Evolutionary conservation across 2,797 vertebrate species (phyloP).

Genomic region (Pipistrellus nathusii): DNA sequence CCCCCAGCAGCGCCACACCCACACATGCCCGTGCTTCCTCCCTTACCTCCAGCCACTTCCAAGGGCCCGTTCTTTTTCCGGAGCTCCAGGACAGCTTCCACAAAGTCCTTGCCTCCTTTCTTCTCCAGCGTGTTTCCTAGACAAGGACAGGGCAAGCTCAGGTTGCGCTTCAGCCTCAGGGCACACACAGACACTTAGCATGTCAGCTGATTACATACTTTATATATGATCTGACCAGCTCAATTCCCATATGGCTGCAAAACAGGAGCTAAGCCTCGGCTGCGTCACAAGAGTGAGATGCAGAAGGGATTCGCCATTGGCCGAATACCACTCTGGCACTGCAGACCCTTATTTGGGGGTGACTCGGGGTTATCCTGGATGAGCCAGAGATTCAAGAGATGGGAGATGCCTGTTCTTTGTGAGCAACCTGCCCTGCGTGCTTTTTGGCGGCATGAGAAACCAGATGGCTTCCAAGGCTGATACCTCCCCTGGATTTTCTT

Average conservation of each 20-base stretch:
- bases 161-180: constrained; percentile 49
- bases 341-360: background rate
- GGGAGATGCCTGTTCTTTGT: background rate
- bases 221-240: constrained; percentile 83
- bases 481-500: background rate
- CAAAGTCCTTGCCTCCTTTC: constrained; percentile 97
- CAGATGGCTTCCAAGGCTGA: constrained; percentile 1
- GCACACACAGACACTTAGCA: constrained; percentile 65
- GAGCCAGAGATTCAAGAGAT: background rate
- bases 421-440: background rate
- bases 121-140: constrained; percentile 97
- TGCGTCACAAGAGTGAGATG: background rate
- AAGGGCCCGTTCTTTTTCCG: constrained; percentile 97
- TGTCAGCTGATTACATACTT: constrained; percentile 71
- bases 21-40: background rate
- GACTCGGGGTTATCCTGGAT: background rate
- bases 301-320: background rate
- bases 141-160: constrained; percentile 84
- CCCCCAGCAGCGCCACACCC: fast-evolving
- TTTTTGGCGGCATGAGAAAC: background rate
- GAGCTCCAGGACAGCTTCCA: constrained; percentile 94
- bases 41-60: constrained; percentile 96
- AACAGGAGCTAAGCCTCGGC: constrained; percentile 87
- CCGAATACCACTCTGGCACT: background rate
- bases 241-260: constrained; percentile 84